Evolutionary conservation across 2,888 invertebrate species (phyloP).

Genomic region (Sphecodes monilicornis): DNA sequence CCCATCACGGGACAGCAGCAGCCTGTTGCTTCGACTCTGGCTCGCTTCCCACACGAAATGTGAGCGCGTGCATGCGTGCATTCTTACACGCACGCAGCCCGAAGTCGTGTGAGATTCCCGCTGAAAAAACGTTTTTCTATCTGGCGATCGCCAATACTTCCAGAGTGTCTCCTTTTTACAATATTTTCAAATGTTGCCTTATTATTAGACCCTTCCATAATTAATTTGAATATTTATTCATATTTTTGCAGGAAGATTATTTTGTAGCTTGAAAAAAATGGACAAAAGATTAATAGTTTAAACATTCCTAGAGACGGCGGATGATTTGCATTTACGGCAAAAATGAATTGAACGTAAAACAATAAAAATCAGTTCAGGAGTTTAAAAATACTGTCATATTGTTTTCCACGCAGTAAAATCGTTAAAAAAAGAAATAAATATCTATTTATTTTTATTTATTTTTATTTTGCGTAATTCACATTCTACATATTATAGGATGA

Average conservation of each 20-base stretch:
- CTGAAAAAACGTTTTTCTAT: constrained; percentile 3
- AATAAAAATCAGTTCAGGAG: too few relatives aligned
- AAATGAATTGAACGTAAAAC: too few relatives aligned
- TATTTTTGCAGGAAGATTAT: background rate
- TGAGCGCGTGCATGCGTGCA: constrained; percentile 64
- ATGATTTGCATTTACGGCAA: too few relatives aligned
- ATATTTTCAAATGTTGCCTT: background rate
- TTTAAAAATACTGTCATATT: too few relatives aligned
- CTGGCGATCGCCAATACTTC: background rate
- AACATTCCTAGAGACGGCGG: too few relatives aligned
- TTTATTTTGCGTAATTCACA: too few relatives aligned
- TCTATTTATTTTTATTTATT: too few relatives aligned
- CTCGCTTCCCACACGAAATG: constrained; percentile 76
- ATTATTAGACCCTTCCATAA: too few relatives aligned
- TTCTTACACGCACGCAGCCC: background rate
- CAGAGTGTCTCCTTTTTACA: background rate
- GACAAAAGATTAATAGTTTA: background rate
- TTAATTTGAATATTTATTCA: background rate
- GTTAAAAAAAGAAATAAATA: too few relatives aligned
- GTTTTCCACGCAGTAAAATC: too few relatives aligned
- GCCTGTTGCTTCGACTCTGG: constrained; percentile 76
- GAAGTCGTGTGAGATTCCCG: constrained; percentile 14
- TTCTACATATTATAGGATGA: too few relatives aligned
- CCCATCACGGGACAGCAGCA: constrained; percentile 68
- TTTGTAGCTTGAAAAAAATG: background rate